Percentiles rank a stretch among this genome's conserved stretches.
phyloP scores from a whole-genome alignment of 2,113 vertebrate genomes.

The Mormyrus iriodes region DNA sequence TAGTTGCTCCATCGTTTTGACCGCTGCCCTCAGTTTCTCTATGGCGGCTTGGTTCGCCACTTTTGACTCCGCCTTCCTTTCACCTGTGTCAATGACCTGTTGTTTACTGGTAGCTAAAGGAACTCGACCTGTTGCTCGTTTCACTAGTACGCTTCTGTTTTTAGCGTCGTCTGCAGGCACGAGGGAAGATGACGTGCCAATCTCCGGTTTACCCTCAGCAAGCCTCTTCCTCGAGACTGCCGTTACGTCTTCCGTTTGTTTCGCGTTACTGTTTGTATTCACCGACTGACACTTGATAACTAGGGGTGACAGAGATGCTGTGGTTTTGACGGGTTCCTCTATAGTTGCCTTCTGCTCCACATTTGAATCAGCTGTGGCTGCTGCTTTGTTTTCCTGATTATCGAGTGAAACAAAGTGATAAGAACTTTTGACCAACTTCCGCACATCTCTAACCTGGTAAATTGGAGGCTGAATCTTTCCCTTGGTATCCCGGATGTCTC shows the following conservation, averaged over 20 bases:
- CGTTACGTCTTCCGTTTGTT: constrained; percentile 21
- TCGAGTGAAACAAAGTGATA: constrained; percentile 75
- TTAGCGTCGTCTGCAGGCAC: constrained; percentile 49
- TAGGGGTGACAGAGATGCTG: constrained; percentile 66
- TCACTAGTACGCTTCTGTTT: constrained; percentile 53
- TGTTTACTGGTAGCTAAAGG: constrained; percentile 59
- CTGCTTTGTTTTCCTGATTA: constrained; percentile 60
- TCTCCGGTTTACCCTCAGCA: constrained; percentile 17
- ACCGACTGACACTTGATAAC: constrained; percentile 87
- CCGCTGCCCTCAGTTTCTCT: constrained; percentile 88
- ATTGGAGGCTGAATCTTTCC: constrained; percentile 75
- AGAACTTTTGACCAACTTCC: constrained; percentile 88
- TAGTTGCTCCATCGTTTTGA: constrained; percentile 91
- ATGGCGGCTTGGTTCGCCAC: constrained; percentile 71
- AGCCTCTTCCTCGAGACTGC: constrained; percentile 29
- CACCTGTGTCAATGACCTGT: constrained; percentile 43
- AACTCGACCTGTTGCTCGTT: constrained; percentile 57
- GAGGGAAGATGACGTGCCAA: constrained; percentile 18
- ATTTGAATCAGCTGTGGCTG: constrained; percentile 55
- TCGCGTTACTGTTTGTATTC: constrained; percentile 56
- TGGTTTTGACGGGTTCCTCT: constrained; percentile 52
- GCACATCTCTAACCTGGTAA: constrained; percentile 89
- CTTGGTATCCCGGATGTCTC: constrained; percentile 80
- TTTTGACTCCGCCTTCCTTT: constrained; percentile 58
- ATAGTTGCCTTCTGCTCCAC: constrained; percentile 56